phyloP scores from a whole-genome alignment of 30 jellyfish, hydroid and myxozoan species.

The Aurelia coerulea region DNA sequence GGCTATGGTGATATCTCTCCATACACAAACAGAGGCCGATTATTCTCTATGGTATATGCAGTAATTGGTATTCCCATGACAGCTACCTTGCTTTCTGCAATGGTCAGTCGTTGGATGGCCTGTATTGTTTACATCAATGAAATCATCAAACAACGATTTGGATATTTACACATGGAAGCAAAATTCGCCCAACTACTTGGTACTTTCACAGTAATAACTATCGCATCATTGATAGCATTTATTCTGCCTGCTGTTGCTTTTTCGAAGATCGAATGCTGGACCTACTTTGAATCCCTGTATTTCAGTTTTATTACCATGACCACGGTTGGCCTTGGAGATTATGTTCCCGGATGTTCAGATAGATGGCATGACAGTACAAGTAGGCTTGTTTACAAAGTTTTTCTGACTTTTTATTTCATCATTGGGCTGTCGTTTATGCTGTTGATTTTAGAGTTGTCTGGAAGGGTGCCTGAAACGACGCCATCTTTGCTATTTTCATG shows the following conservation, averaged over 20 bases:
- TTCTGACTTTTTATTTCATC: constrained; percentile 54
- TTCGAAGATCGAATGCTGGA: constrained; percentile 62
- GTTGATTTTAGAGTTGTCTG: constrained; percentile 60
- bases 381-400: constrained; percentile 57
- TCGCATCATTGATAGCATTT: constrained; percentile 51
- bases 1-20: constrained; percentile 81
- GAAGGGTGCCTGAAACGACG: constrained; percentile 69
- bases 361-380: constrained; percentile 55
- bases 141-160: neutral
- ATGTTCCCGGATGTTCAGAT: constrained; percentile 70
- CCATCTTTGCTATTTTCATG: constrained; percentile 65
- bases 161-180: constrained; percentile 33
- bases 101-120: constrained; percentile 64
- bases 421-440: constrained; percentile 68
- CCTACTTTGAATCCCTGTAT: constrained; percentile 65
- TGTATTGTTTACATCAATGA: constrained; percentile 16
- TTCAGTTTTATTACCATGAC: constrained; percentile 77
- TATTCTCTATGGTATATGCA: constrained; percentile 64
- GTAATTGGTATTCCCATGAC: constrained; percentile 84
- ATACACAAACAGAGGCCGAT: constrained; percentile 35
- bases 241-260: constrained; percentile 52
- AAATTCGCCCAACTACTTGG: constrained; percentile 33
- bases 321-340: constrained; percentile 83
- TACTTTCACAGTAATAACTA: constrained; percentile 26
- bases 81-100: constrained; percentile 68